Base-by-base conservation (phyloP, 2,888 invertebrate species). In the Dynastes maya region DNA sequence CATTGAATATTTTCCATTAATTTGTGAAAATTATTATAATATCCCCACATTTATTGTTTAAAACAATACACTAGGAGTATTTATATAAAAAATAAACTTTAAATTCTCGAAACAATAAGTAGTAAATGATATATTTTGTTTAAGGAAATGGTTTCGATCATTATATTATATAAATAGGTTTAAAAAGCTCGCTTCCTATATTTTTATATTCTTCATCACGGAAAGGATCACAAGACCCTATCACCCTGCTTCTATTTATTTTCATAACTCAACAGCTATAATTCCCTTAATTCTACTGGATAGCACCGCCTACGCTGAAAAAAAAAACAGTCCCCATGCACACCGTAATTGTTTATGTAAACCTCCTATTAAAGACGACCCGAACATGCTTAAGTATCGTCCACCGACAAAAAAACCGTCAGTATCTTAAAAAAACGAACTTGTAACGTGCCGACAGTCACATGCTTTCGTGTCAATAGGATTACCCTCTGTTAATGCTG, bases 381-480 rank as follows among this genome's bases (percentile, higher is more conserved):
- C 72, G 71, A 78, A 71, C 53, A 65, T 74, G 64, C 49, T 55
- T 80, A 78, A 81, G 78, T 78, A 67, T 61, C 58, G 67, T 55
- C 67, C 67, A 64, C 74, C 71, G 65, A 77, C 70, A 75, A 76
- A 80, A 80, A 70, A 70, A 78, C 70, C 75, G 58, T 74, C 72
- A 74, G 45, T 65, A 58, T 37, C 64, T 77, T 81, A 81, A 82
- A 81, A 53, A 79, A 76, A 65, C 70, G 67, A 63, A 58, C 79
- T 77, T 74, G 49, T 81, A 81, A 78, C 82, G 84, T 82, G 83
- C 85, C 85, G 85, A 82, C 85, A 82, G 82, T 83, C 83, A 82
- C 81, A 84, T 84, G 83, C 84, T 84, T 84, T 85, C 80, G 82
- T 84, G 83, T 82, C 84, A 86, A 86, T 85, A 80, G 86, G 86